These are phyloP conservation scores for Pipa parva DNA, from an alignment of 2,113 vertebrate genomes.

Conservation along the genomic window DNA sequence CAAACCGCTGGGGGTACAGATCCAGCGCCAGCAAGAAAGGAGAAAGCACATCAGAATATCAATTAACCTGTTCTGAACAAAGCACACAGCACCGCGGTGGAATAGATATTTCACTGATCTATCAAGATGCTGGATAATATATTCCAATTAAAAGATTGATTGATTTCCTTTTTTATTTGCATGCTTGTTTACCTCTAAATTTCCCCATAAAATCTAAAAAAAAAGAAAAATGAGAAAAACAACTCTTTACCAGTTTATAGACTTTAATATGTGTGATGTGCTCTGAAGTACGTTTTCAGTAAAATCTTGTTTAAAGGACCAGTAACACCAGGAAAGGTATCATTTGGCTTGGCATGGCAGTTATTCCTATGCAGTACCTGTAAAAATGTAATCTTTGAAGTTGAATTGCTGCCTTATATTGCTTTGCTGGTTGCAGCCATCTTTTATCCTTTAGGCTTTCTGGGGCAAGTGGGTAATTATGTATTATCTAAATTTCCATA, in stretches of 20 bases:
- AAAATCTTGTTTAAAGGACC: too few species aligned
- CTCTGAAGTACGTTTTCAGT: too few species aligned
- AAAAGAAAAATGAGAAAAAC: neutral
- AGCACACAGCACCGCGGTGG: conserved; percentile 57
- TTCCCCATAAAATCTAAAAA: conserved; percentile 19
- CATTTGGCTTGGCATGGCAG: too few species aligned
- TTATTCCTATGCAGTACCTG: too few species aligned
- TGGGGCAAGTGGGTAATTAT: too few species aligned
- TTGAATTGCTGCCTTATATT: too few species aligned
- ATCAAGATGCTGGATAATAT: conserved; percentile 67
- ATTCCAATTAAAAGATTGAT: conserved; percentile 68
- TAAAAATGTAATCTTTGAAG: too few species aligned
- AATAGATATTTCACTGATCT: conserved; percentile 62
- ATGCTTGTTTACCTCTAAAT: conserved; percentile 17
- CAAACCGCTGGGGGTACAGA: conserved; percentile 78
- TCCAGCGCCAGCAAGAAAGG: conserved; percentile 41
- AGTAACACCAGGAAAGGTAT: too few species aligned
- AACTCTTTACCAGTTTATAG: too few species aligned
- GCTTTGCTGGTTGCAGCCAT: too few species aligned
- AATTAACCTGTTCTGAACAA: conserved; percentile 75
- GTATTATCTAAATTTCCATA: too few species aligned
- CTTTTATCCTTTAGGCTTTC: too few species aligned
- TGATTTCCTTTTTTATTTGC: conserved; percentile 43
- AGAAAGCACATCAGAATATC: conserved; percentile 81
- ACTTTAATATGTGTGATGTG: conserved; percentile 37